phyloP scores from a whole-genome alignment of 2,888 invertebrate species.

The Rhaphigaster nebulosa region DNA sequence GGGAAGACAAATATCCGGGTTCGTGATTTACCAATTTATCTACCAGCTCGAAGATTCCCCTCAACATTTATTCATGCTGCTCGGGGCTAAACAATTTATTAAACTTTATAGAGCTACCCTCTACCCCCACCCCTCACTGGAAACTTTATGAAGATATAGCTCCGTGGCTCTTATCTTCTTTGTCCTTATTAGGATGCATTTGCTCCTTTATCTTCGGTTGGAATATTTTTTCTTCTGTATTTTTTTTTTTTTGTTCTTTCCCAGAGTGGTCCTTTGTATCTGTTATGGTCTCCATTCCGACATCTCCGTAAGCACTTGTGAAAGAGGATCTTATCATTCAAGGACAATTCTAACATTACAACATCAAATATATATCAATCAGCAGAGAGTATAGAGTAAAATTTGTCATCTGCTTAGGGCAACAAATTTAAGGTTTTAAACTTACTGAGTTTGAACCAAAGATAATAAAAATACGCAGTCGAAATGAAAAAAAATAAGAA shows the following conservation, averaged over 20 bases:
- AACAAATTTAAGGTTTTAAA: too few relatives aligned
- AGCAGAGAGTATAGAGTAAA: too few relatives aligned
- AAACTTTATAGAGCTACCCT: constrained; percentile 9
- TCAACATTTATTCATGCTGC: constrained; percentile 33
- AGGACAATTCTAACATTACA: not conserved
- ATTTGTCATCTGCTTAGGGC: too few relatives aligned
- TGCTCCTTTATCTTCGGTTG: constrained; percentile 29
- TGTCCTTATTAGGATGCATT: constrained; percentile 39
- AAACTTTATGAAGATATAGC: constrained; percentile 47
- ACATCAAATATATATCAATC: too few relatives aligned
- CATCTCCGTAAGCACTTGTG: not conserved
- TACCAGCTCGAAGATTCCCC: constrained; percentile 20
- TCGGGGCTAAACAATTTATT: constrained; percentile 30
- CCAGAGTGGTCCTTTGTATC: constrained; percentile 31
- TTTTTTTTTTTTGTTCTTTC: not conserved
- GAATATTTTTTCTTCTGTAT: constrained; percentile 1
- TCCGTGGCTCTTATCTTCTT: constrained; percentile 24
- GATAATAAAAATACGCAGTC: too few relatives aligned
- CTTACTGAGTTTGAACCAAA: too few relatives aligned
- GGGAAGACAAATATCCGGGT: constrained; percentile 24
- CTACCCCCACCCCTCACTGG: not conserved
- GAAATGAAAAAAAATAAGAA: too few relatives aligned
- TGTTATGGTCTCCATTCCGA: not conserved
- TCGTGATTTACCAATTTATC: constrained; percentile 37
- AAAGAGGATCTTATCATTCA: not conserved